A percentile compares a stretch with the other conserved stretches of the same genome.
These are phyloP conservation scores for Climacteris rufus DNA, from an alignment of 2,113 vertebrate species.

Conservation along the genomic window DNA sequence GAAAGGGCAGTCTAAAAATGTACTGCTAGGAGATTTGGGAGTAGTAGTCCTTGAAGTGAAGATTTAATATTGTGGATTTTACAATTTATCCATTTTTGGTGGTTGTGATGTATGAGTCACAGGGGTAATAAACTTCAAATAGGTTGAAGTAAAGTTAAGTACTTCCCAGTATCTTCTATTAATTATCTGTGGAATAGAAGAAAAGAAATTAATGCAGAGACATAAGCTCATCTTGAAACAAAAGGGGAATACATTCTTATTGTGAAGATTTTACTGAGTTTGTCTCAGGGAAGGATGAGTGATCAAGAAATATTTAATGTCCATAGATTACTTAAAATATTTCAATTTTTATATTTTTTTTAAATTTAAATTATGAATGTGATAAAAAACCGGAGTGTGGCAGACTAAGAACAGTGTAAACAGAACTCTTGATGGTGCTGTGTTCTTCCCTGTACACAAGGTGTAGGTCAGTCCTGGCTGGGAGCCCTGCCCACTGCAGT, in stretches of 20 bases:
- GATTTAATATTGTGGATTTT: constrained; percentile 72
- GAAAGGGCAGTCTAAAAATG: constrained; percentile 70
- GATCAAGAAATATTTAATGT: constrained; percentile 39
- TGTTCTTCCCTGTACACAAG: neutral
- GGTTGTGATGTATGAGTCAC: constrained; percentile 65
- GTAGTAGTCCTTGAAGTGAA: constrained; percentile 64
- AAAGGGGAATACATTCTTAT: constrained; percentile 31
- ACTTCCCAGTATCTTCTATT: constrained; percentile 67
- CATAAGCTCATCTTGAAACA: constrained; percentile 56
- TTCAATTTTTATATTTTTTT: neutral
- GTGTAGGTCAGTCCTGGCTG: neutral
- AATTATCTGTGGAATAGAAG: constrained; percentile 70
- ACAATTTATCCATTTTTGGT: constrained; percentile 72
- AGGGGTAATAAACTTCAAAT: constrained; percentile 75
- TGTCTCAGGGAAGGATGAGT: constrained; percentile 25
- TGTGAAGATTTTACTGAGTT: neutral
- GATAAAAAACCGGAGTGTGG: neutral
- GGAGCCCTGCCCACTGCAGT: neutral
- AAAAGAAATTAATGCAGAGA: constrained; percentile 72
- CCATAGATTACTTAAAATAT: constrained; percentile 9
- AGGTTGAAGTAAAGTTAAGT: constrained; percentile 70
- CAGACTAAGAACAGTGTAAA: neutral
- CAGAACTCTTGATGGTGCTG: neutral
- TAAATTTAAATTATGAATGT: neutral
- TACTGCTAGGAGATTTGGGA: constrained; percentile 70